phyloP scores from a whole-genome alignment of 1,140 invertebrate species.

The Hycleus phaleratus region DNA sequence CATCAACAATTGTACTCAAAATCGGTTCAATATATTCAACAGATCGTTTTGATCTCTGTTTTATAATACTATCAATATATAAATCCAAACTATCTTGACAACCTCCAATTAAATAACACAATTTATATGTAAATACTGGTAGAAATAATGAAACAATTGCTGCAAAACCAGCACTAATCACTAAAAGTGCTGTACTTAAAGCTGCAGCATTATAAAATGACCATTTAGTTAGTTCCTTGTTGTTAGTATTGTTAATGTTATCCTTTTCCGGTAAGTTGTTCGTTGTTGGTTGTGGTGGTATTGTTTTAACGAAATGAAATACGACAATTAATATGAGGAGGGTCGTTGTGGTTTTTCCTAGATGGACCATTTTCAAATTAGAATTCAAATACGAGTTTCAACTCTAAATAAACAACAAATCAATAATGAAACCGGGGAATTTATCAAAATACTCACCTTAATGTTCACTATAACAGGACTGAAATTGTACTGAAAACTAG shows the following conservation, averaged over 20 bases:
- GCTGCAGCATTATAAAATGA: conserved; percentile 19
- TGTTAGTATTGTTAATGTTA: background rate
- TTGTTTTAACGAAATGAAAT: too few relatives aligned
- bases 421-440: too few relatives aligned
- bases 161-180: conserved; percentile 23
- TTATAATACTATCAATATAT: conserved; percentile 19
- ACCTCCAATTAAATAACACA: conserved; percentile 33
- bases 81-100: conserved; percentile 28
- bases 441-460: too few relatives aligned
- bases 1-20: conserved; percentile 19
- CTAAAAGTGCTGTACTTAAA: conserved; percentile 19
- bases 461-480: too few relatives aligned
- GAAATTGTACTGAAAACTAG: too few relatives aligned
- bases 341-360: too few relatives aligned
- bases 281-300: conserved; percentile 1
- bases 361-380: too few relatives aligned
- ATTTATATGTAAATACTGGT: conserved; percentile 30
- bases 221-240: conserved; percentile 10
- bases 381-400: too few relatives aligned
- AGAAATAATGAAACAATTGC: conserved; percentile 18
- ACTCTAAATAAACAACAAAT: too few relatives aligned
- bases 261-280: conserved; percentile 7
- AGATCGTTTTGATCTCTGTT: conserved; percentile 21
- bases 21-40: conserved; percentile 26
- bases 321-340: too few relatives aligned